Percentiles rank a stretch among this genome's conserved stretches.
Conservation (phyloP, 2,113 vertebrate genomes). For the Alethe diademata region DNA sequence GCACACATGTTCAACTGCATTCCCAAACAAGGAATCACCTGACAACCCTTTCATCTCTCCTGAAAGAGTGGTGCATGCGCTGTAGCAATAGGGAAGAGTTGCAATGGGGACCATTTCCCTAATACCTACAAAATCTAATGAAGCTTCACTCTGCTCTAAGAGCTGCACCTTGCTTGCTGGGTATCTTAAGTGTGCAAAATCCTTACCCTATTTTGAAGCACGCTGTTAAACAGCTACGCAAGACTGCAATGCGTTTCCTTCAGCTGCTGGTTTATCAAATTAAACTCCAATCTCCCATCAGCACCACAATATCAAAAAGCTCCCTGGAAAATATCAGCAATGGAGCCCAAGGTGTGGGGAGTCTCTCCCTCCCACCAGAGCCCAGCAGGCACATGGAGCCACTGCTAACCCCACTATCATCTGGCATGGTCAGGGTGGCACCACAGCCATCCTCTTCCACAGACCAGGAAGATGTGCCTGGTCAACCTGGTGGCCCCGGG, state of each 20-base stretch:
- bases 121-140: neutral
- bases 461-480: accelerated
- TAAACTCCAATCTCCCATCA: accelerated
- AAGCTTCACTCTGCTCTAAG: neutral
- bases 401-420: neutral
- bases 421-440: accelerated
- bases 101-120: neutral
- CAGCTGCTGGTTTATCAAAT: neutral
- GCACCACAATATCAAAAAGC: neutral
- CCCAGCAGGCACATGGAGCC: neutral
- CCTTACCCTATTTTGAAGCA: neutral
- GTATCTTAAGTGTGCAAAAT: neutral
- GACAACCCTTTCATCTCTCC: neutral
- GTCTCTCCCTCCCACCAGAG: neutral
- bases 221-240: neutral
- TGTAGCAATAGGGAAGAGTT: neutral
- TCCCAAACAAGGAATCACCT: neutral
- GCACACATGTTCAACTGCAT: neutral
- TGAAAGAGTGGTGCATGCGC: neutral
- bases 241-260: neutral
- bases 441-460: accelerated
- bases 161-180: neutral
- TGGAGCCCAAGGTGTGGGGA: neutral
- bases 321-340: neutral
- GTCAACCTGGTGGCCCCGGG: neutral